Evolutionary conservation across 2,113 vertebrate species (phyloP).

Genomic region (Melospiza georgiana): DNA sequence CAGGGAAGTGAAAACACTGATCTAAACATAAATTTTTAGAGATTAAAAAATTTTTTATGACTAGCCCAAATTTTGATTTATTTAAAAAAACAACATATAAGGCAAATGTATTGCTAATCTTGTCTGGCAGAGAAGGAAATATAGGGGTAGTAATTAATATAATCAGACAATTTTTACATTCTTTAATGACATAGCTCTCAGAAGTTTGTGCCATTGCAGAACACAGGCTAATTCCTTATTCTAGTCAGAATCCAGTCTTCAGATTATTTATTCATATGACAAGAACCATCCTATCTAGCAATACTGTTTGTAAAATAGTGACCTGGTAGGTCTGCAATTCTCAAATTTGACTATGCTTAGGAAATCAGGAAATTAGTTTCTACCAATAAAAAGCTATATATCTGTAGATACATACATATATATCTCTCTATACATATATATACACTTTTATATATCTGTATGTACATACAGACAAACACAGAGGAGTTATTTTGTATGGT

Average conservation of each 20-base stretch:
- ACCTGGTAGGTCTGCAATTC: background rate
- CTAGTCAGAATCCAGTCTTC: background rate
- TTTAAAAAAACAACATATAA: rapidly evolving
- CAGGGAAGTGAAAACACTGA: background rate
- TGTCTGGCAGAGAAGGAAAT: background rate
- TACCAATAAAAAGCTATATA: background rate
- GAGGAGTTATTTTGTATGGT: background rate
- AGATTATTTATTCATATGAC: background rate
- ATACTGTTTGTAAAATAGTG: background rate
- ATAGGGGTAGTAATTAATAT: background rate
- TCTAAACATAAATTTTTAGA: background rate
- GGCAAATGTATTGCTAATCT: background rate
- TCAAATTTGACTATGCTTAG: background rate
- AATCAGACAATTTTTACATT: background rate
- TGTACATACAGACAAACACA: background rate
- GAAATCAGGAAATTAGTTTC: background rate
- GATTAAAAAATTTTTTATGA: background rate
- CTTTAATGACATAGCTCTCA: background rate
- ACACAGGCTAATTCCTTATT: background rate
- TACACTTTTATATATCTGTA: background rate
- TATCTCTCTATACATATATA: background rate
- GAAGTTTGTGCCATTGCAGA: background rate
- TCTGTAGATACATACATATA: background rate
- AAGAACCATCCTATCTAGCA: background rate
- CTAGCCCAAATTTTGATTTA: background rate